Conservation (phyloP, 2,113 vertebrate species). For the Pluvialis apricaria region DNA sequence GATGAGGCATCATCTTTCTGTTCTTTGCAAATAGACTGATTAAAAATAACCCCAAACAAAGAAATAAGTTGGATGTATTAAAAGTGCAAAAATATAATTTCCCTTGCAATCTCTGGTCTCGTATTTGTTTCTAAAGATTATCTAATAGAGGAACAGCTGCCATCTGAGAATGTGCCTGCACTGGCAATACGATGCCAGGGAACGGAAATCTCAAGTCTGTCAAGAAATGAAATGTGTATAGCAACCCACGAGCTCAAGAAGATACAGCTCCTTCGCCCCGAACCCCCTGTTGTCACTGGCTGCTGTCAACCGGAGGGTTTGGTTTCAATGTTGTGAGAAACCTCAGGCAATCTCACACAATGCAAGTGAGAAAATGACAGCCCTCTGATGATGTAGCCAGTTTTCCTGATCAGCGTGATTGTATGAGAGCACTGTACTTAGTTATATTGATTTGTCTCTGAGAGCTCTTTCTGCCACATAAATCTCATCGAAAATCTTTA, state of each 20-base stretch:
- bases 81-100: neutral
- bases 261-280: neutral
- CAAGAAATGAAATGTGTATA: neutral
- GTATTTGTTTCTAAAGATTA: neutral
- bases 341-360: slow-evolving; percentile 20
- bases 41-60: neutral
- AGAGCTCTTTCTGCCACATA: slow-evolving; percentile 71
- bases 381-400: slow-evolving; percentile 26
- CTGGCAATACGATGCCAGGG: neutral
- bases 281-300: neutral
- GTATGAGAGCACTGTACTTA: slow-evolving; percentile 62
- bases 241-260: neutral
- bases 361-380: slow-evolving; percentile 65
- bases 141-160: neutral
- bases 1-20: neutral
- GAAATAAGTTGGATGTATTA: neutral
- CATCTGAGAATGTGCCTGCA: neutral
- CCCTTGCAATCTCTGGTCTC: neutral
- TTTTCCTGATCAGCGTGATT: slow-evolving; percentile 68
- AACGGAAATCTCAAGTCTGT: neutral
- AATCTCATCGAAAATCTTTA: slow-evolving; percentile 74
- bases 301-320: slow-evolving; percentile 21
- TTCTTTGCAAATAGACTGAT: neutral
- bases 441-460: slow-evolving; percentile 76
- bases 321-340: slow-evolving; percentile 54